phyloP scores from a whole-genome alignment of 2,888 invertebrate genomes.

The Polylopha cassiicola region DNA sequence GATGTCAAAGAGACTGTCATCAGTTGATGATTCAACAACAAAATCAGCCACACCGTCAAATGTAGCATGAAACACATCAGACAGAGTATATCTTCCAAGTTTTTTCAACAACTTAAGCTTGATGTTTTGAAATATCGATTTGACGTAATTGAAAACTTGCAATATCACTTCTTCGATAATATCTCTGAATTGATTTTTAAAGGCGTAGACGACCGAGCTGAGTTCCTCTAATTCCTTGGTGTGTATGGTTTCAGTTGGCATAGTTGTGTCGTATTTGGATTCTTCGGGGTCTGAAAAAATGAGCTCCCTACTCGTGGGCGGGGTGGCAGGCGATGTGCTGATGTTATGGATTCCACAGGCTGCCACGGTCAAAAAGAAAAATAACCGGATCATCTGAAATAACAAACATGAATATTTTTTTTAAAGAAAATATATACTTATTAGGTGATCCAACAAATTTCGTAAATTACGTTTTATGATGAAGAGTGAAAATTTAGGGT shows the following conservation, averaged over 20 bases:
- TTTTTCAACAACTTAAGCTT: conserved; percentile 44
- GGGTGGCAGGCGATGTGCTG: background rate
- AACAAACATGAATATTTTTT: background rate
- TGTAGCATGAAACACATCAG: conserved; percentile 39
- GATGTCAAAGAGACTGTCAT: conserved; percentile 15
- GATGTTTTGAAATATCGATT: conserved; percentile 32
- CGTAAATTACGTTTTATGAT: too few species aligned
- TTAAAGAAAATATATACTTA: too few species aligned
- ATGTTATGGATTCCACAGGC: background rate
- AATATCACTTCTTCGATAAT: conserved; percentile 39
- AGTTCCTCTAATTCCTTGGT: conserved; percentile 30
- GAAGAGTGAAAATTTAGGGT: too few species aligned
- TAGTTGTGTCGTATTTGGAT: conserved; percentile 17
- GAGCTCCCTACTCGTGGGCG: conserved; percentile 15
- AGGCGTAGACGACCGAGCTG: conserved; percentile 30
- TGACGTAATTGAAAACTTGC: conserved; percentile 34
- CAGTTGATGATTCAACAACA: conserved; percentile 29
- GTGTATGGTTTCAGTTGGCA: conserved; percentile 4
- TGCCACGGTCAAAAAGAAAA: conserved; percentile 4
- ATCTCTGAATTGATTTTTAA: conserved; percentile 43
- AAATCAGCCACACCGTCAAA: conserved; percentile 43
- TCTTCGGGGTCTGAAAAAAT: conserved; percentile 10
- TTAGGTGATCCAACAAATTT: too few species aligned
- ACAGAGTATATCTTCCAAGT: conserved; percentile 40
- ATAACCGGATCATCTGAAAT: conserved; percentile 32